Evolutionary conservation across 2,888 invertebrate species (phyloP), one percentile per base, ranked within the genome.

Genomic region (Vanessa cardui): DNA sequence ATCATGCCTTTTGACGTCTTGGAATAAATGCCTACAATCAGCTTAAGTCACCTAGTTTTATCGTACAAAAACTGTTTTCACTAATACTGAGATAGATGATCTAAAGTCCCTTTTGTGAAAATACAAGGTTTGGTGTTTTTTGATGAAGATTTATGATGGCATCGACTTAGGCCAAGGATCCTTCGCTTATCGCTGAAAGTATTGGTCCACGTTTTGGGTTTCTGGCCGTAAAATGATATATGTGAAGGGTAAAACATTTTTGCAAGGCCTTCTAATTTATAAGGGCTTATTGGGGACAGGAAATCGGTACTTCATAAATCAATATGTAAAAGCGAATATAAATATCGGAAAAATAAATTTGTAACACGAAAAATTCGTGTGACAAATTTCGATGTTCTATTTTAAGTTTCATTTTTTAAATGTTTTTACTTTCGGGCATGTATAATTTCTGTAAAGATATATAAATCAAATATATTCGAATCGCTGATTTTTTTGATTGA

Each of bases 91-190:
- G 70, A 74, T 74, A 66, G 72, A 72, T 75, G 68, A 64, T 69
- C 62, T 47, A 33, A 39, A 66, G 58, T 64, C 64, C 60, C 68
- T 66, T 58, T 60, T 49, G 46, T 58, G 61, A 71, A 70, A 68
- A 64, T 64, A 61, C 63, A 62, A 65, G 64, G 69, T 64, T 64
- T 49, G 56, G 62, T 59, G 64, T 66, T 65, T 54, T 58, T 65
- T 73, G 73, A 73, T 66, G 73, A 74, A 73, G 73, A 74, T 74
- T 73, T 74, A 74, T 73, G 73, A 74, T 49, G 62, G 66, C 66
- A 64, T 49, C 61, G 66, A 70, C 66, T 68, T 70, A 64, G 58
- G 68, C 56, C 16, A 39, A 70, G 71, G 66, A 68, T 71, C 70
- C 72, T 68, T 71, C 67, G 49, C 68, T 69, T 74, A 72, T 71